Base-by-base conservation (phyloP, 2,113 vertebrate genomes). In the Petromus typicus region DNA sequence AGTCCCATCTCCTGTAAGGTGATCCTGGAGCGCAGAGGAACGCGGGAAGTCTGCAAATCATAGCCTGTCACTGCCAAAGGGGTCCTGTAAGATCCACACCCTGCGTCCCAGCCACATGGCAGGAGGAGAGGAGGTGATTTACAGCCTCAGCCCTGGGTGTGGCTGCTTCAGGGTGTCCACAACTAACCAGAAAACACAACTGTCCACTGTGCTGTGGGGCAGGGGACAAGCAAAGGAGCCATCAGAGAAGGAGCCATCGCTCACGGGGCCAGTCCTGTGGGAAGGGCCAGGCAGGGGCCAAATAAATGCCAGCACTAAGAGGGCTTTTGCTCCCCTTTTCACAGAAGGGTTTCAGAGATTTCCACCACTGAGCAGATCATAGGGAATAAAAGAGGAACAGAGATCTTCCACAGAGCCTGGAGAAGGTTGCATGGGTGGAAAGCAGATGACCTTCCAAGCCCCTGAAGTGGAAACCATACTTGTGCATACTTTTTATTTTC, bases 31-130 rank as follows among this genome's bases (percentile, higher is more conserved):
- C 91, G 34, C 63, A 90, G 94, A 92, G 86, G 79, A 97, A 92
- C 86, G 84, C 95, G 61, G 95, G 97, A 63, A 75, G 89, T 96
- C 95, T 96, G 97, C 98, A 98, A 98, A 98, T 98, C 98, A 98
- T 91, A 56, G 93, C 25, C 71, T 11, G 89, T 93, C 98, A 97
- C 98, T 98, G 98, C 98, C 98, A 94, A 97, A 96, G 76, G 85
- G 94, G 92, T 97, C 97, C 96, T 97, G 63, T 96, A 97, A 97
- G 97, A 96, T 98, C 97, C 97, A 96, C 97, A 90, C 97, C 95
- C 89, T 71, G 91, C 56, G 92, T 48, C 34, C 40, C 14, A 45
- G 27, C 22, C 73, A 48, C 45, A 17, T 0, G 3, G 14, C 22
- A 12, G 78, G 23, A 14, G 43, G 37, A 66, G 59, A 7, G 43